Evolutionary conservation across 2,113 vertebrate species (phyloP), one percentile per base, ranked within the genome.

Genomic region (Varanus salvator): DNA sequence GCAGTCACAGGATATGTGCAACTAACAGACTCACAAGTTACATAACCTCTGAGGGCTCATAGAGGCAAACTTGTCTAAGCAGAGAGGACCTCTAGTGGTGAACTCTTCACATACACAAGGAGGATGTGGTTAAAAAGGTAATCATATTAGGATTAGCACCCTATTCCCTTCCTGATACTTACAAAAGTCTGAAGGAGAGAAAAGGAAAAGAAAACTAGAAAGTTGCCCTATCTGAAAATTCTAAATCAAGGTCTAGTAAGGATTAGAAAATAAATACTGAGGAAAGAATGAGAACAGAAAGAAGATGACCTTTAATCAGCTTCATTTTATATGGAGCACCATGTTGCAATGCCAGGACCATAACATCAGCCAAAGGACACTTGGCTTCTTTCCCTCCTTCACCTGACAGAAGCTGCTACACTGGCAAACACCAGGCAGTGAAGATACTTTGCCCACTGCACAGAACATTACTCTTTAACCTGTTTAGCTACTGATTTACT

Each of bases 381-480:
- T 15, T n/a, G 31, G 71, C 85, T 87, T 71, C 7, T 48, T 90
- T 60, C 52, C 15, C 17, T 34, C 9, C 60, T 87, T 1, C 4
- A 14, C 44, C 17, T 54, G 14, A 38, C 14, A 66, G 44, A 74
- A 54, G 23, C 52, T 68, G 25, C 71, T 27, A 38, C 23, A 76
- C 50, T 23, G 64, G 50, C 34, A 50, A 27, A 50, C 34, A 25
- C 5, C 6, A 27, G 68, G 12, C 31, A 50, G 68, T 34, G 25
- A 60, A 38, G 60, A 31, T 27, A 50, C 9, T 52, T 50, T n/a
- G 12, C 50, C 54, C 34, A 50, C 29, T 68, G 19, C 17, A 76
- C 54, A 76, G 60, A 84, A n/a, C 5, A 31, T 87, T 66, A n/a
- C 69, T 80, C 14, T 80, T 87, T 80, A 87, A 87, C 38, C 38